Base-by-base conservation (phyloP, 1,140 invertebrate genomes). In the Cepaea nemoralis region DNA sequence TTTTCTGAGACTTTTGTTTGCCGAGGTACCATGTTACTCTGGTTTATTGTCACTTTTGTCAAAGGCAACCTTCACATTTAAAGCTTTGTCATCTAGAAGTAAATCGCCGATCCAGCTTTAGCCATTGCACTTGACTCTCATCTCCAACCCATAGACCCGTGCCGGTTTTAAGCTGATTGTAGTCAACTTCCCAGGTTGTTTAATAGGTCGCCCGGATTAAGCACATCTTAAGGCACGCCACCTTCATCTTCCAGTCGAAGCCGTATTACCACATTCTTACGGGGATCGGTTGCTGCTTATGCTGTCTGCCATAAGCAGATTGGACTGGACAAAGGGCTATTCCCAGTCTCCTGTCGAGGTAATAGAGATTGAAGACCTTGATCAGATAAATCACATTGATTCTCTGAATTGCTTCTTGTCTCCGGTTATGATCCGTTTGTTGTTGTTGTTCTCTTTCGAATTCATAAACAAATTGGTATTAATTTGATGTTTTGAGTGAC, bases 241-340 rank as follows among this genome's bases (percentile, higher is more conserved):
- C 5, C 50, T 24, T 55, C n/a, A 6, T 45, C 50, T 24, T 14
- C 22, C 50, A 55, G 50, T 24, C 50, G 19, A 2, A 55, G 50
- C 50, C 50, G 22, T 55, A 22, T 55, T 55, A 10, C 27, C 70
- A 40, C 70, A 73, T 73, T 73, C 70, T 73, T 73, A 40, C 35
- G 70, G 70, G 70, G 70, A 73, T 73, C 70, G 37, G 70, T 10
- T 19, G 50, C 50, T 3, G 50, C 50, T 3, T 55, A 40, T 39
- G 40, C 42, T 37, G 22, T 40, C 35, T 39, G 35, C 27, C 70
- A 1, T 73, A 42, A 73, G 35, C 70, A 42, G 70, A 73, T 73
- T 73, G 70, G 14, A 5, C 22, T 22, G 67, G 70, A 73, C 70
- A 73, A 73, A 73, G 70, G 39, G 39, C 6, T 24, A 35, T 69